Percentiles rank a stretch among this genome's conserved stretches.
Evolutionary conservation across 2,888 invertebrate species (phyloP).

Genomic region (Leucania comma): DNA sequence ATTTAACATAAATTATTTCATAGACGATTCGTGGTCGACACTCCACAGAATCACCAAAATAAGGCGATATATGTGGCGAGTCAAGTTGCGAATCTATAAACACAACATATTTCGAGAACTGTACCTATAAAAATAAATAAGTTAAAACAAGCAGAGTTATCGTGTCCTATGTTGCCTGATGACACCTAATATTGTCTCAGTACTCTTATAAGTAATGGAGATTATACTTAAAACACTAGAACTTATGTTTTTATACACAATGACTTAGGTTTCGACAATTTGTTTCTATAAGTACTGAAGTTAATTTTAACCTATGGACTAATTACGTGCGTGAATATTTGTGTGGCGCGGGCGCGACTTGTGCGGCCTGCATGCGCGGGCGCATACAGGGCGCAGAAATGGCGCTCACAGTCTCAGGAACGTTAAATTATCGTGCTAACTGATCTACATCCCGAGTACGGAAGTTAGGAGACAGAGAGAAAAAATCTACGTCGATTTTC

Average conservation of each 20-base stretch:
- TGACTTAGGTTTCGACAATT: conserved; percentile 91
- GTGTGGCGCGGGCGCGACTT: conserved; percentile 72
- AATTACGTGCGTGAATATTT: conserved; percentile 85
- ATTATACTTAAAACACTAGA: conserved; percentile 88
- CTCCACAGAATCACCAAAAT: conserved; percentile 61
- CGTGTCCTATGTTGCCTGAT: conserved; percentile 86
- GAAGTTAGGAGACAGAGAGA: conserved; percentile 72
- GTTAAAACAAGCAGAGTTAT: conserved; percentile 83
- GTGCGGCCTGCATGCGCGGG: conserved; percentile 63
- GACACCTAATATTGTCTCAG: conserved; percentile 85
- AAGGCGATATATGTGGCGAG: conserved; percentile 63
- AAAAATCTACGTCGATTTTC: conserved; percentile 89
- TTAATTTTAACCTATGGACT: conserved; percentile 86
- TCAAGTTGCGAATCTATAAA: conserved; percentile 69
- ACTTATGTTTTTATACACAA: conserved; percentile 90
- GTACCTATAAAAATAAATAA: conserved; percentile 86
- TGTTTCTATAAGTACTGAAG: conserved; percentile 90
- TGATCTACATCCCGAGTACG: conserved; percentile 77
- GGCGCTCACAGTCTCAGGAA: conserved; percentile 76
- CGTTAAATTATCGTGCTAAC: conserved; percentile 78
- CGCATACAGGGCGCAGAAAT: conserved; percentile 66
- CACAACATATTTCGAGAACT: conserved; percentile 70
- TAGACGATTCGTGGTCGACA: conserved; percentile 69
- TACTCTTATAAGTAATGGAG: conserved; percentile 89
- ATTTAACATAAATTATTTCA: conserved; percentile 85